A percentile compares a stretch with the other conserved stretches of the same genome.
Evolutionary conservation across 2,797 vertebrate species (phyloP).

Genomic region (Mallotus villosus): DNA sequence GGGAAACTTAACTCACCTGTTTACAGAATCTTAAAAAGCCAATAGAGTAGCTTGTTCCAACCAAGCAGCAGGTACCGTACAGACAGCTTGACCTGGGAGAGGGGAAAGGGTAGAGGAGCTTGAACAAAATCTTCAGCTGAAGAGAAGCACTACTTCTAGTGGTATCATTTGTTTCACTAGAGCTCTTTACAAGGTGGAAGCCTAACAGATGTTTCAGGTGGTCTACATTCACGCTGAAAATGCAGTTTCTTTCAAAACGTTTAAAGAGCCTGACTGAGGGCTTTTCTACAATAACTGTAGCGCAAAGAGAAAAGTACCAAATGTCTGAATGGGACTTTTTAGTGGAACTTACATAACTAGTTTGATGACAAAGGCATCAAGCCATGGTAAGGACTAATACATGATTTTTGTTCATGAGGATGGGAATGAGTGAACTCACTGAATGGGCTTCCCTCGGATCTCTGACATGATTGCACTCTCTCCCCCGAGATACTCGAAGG

Average conservation of each 20-base stretch:
- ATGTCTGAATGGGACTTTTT: not conserved
- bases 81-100: slow-evolving; percentile 86
- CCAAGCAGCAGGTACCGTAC: slow-evolving; percentile 92
- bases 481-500: slow-evolving; percentile 96
- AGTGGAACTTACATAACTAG: not conserved
- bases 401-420: not conserved
- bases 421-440: slow-evolving; percentile 72
- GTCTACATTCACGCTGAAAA: not conserved
- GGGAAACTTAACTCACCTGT: slow-evolving; percentile 81
- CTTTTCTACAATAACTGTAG: not conserved
- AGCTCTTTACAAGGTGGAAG: not conserved
- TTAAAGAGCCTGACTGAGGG: not conserved
- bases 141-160: not conserved
- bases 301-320: not conserved
- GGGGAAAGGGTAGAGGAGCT: not conserved
- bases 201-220: not conserved
- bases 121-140: not conserved
- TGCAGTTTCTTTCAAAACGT: not conserved
- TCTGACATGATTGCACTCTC: slow-evolving; percentile 97
- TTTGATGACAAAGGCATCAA: not conserved
- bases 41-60: slow-evolving; percentile 90
- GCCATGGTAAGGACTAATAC: not conserved
- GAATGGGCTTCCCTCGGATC: slow-evolving; percentile 91
- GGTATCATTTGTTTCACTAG: not conserved
- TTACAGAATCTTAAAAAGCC: slow-evolving; percentile 97